Conservation (phyloP, 1,140 invertebrate genomes). For the Acyrthosiphon pisum region DNA sequence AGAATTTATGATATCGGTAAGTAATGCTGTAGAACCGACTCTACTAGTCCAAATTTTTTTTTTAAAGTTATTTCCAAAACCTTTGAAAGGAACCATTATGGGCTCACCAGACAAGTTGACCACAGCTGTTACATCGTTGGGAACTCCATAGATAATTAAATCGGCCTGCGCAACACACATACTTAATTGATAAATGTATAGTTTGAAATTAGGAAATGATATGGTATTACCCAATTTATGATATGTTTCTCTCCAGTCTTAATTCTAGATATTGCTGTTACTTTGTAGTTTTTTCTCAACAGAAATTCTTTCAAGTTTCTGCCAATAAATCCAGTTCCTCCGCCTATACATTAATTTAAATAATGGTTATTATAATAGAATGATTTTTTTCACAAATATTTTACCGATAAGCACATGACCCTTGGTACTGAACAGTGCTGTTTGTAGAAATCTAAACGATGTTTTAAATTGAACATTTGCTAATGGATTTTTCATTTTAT, state of each 20-base stretch:
- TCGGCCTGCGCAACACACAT: constrained; percentile 67
- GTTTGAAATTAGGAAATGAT: neutral
- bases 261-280: constrained; percentile 80
- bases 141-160: constrained; percentile 76
- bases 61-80: constrained; percentile 86
- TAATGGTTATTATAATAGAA: neutral
- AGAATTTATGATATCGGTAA: constrained; percentile 74
- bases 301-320: constrained; percentile 72
- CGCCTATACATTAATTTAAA: constrained; percentile 69
- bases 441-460: neutral
- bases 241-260: constrained; percentile 69
- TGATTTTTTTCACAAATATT: too few species aligned
- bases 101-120: constrained; percentile 92
- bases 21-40: constrained; percentile 78
- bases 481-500: neutral
- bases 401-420: constrained; percentile 12
- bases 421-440: neutral
- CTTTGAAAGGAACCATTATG: constrained; percentile 80
- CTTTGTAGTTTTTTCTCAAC: constrained; percentile 72
- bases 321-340: constrained; percentile 91
- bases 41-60: constrained; percentile 85
- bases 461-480: neutral
- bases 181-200: neutral
- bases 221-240: constrained; percentile 78
- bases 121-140: constrained; percentile 76